These are phyloP conservation scores for Slavum lentiscoides DNA, from an alignment of 2,888 invertebrate species.

Conservation along the genomic window DNA sequence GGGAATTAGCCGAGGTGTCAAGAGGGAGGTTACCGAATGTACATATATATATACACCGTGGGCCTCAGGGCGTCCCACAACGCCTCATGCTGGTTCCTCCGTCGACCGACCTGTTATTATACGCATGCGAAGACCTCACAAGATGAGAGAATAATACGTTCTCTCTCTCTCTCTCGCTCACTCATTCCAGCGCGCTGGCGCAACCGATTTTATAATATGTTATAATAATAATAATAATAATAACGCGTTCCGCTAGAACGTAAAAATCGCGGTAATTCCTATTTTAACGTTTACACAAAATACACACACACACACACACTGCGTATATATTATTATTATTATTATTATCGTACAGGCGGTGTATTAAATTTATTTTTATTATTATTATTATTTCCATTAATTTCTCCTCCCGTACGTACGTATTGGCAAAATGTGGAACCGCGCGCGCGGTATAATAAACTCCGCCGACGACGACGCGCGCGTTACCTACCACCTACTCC, in stretches of 20 bases:
- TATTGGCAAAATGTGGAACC: conserved; percentile 4
- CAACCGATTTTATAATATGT: too few relatives aligned
- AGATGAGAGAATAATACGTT: conserved; percentile 20
- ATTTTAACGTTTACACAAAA: conserved; percentile 13
- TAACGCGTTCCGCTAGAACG: conserved; percentile 26
- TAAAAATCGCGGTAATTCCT: conserved; percentile 45
- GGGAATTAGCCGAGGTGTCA: conserved; percentile 53
- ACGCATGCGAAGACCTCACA: conserved; percentile 43
- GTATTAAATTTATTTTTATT: not conserved
- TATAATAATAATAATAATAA: too few relatives aligned
- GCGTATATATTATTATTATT: not conserved
- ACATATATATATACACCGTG: conserved; percentile 1
- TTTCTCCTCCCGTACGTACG: not conserved
- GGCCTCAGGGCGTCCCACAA: conserved; percentile 52
- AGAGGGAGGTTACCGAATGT: conserved; percentile 49
- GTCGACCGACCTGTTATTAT: conserved; percentile 52
- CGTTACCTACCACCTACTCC: too few relatives aligned
- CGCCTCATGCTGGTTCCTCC: conserved; percentile 51
- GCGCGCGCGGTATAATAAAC: too few relatives aligned
- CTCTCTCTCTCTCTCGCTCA: not conserved
- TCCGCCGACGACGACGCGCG: too few relatives aligned
- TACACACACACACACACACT: too few relatives aligned
- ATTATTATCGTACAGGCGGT: not conserved
- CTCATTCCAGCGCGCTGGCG: not conserved
- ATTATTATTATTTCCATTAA: conserved; percentile 12